phyloP scores from a whole-genome alignment of 2,888 invertebrate genomes.

The Blastobasis adustella region DNA sequence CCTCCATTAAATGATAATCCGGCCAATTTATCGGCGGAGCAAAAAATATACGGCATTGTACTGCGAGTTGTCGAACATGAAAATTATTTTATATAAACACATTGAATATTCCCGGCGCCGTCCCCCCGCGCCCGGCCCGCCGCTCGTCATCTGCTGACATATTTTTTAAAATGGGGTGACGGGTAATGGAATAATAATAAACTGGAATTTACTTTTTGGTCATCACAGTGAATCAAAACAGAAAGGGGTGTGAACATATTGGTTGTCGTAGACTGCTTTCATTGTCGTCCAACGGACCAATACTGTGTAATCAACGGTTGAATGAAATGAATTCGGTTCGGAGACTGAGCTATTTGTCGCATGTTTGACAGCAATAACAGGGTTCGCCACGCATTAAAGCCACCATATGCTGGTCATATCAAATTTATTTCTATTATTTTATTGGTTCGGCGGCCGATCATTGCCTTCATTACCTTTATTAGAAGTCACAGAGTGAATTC shows the following conservation, averaged over 20 bases:
- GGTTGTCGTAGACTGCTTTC: conserved; percentile 61
- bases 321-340: conserved; percentile 63
- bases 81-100: conserved; percentile 75
- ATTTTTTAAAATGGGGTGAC: conserved; percentile 72
- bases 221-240: conserved; percentile 65
- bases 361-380: conserved; percentile 75
- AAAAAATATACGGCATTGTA: conserved; percentile 70
- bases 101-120: conserved; percentile 66
- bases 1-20: conserved; percentile 75
- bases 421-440: conserved; percentile 75
- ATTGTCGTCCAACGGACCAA: conserved; percentile 66
- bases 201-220: conserved; percentile 74
- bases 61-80: conserved; percentile 70
- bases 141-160: conserved; percentile 68
- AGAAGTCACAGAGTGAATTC: conserved; percentile 68
- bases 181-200: conserved; percentile 74
- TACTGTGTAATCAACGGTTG: conserved; percentile 69
- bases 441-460: conserved; percentile 65
- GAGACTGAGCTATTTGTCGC: conserved; percentile 67
- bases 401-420: conserved; percentile 74
- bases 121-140: conserved; percentile 31
- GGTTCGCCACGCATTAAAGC: conserved; percentile 65
- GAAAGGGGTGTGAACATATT: conserved; percentile 73
- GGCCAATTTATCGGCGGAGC: conserved; percentile 68
- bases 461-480: conserved; percentile 73